Conservation (phyloP, 2,113 vertebrate species). For the Microtus richardsoni region DNA sequence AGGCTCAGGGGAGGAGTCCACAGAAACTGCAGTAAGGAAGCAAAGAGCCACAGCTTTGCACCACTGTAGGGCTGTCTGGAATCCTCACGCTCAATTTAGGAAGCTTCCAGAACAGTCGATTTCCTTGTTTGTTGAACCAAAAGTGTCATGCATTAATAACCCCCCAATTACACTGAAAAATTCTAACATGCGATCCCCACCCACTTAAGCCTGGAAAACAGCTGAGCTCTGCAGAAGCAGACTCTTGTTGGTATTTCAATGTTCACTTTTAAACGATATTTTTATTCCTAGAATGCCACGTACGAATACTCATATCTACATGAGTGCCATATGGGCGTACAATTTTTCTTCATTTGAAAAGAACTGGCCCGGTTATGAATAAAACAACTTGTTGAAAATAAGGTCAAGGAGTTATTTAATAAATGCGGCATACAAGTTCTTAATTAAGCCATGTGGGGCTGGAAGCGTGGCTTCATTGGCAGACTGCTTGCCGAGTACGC, state of each 20-base stretch:
- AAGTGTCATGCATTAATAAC: conserved; percentile 46
- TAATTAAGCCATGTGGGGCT: background rate
- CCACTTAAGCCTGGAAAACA: conserved; percentile 54
- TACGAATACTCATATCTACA: conserved; percentile 50
- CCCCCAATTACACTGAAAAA: conserved; percentile 33
- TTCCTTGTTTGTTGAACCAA: conserved; percentile 50
- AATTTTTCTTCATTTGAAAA: conserved; percentile 52
- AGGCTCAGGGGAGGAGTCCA: background rate
- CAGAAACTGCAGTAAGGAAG: background rate
- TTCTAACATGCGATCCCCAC: background rate
- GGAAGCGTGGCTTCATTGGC: background rate
- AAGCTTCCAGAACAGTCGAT: conserved; percentile 28
- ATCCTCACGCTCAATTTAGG: background rate
- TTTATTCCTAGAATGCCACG: conserved; percentile 58
- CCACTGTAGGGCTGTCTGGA: background rate
- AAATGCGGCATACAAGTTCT: background rate
- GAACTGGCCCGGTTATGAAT: conserved; percentile 27
- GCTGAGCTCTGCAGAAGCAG: conserved; percentile 41
- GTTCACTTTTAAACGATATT: conserved; percentile 68
- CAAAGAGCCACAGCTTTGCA: background rate
- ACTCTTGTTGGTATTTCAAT: conserved; percentile 1
- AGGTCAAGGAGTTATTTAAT: background rate
- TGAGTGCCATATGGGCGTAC: conserved; percentile 21
- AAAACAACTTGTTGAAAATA: conserved; percentile 56
- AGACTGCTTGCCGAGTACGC: background rate